Conservation (phyloP, 2,797 vertebrate genomes). For the Epinephelus awoara region DNA sequence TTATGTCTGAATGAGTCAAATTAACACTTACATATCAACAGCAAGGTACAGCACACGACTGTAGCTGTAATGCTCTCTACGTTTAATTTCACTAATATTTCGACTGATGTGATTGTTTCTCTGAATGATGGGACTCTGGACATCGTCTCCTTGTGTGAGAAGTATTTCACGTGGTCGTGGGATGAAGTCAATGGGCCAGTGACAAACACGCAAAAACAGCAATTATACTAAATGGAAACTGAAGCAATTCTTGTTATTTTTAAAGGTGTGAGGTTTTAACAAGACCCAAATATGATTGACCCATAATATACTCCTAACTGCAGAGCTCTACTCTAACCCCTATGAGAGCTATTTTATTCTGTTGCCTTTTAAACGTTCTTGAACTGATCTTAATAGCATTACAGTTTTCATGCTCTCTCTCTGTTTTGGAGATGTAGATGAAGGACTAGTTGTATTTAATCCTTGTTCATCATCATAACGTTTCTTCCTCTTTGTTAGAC, state of each 20-base stretch:
- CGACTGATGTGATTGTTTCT: constrained; percentile 10
- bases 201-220: constrained; percentile 26
- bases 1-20: constrained; percentile 17
- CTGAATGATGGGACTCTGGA: not conserved
- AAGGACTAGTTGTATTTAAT: not conserved
- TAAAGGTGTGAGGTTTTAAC: constrained; percentile 9
- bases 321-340: not conserved
- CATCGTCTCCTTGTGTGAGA: constrained; percentile 3
- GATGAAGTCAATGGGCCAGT: constrained; percentile 17
- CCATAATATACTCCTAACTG: not conserved
- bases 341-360: not conserved
- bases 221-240: not conserved
- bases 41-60: not conserved
- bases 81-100: not conserved
- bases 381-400: not conserved
- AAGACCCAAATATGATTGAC: not conserved
- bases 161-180: constrained; percentile 11
- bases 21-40: constrained; percentile 45
- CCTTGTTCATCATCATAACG: not conserved
- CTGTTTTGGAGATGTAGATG: constrained; percentile 1
- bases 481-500: constrained; percentile 1
- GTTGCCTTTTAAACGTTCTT: constrained; percentile 22
- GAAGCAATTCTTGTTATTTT: not conserved
- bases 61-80: not conserved
- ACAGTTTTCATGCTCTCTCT: constrained; percentile 9